Evolutionary conservation across 2,888 invertebrate genomes (phyloP).

Genomic region (Rhyacophila evoluta): DNA sequence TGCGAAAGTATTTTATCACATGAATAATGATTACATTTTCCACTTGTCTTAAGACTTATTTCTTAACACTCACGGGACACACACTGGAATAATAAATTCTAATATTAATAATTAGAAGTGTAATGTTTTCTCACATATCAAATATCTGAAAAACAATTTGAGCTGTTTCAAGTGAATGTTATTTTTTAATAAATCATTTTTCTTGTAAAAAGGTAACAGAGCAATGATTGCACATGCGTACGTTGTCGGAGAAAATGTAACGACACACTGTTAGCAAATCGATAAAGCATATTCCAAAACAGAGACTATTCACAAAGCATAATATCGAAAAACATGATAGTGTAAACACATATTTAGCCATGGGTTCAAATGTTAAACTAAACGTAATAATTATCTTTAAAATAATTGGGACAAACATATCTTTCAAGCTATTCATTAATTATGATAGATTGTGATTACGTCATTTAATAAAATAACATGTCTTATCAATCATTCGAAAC

Average conservation of each 20-base stretch:
- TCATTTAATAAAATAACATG: not conserved
- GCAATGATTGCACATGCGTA: not conserved
- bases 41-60: no score
- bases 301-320: not conserved
- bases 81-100: no score
- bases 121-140: no score
- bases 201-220: not conserved
- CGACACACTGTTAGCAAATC: not conserved
- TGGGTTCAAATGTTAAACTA: slow-evolving; percentile 2
- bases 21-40: no score
- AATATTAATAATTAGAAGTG: no score
- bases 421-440: not conserved
- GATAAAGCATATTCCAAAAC: slow-evolving; percentile 26
- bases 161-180: not conserved
- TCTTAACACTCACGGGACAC: no score
- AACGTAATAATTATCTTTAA: not conserved
- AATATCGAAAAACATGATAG: not conserved
- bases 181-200: not conserved
- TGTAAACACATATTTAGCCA: not conserved
- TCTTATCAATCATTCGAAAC: not conserved
- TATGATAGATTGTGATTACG: not conserved
- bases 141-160: no score
- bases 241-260: not conserved
- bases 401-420: not conserved
- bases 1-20: no score